A percentile compares a stretch with the other conserved stretches of the same genome.
These are phyloP conservation scores for Stegastes partitus DNA, from an alignment of 2,113 vertebrate genomes.

Conservation along the genomic window DNA sequence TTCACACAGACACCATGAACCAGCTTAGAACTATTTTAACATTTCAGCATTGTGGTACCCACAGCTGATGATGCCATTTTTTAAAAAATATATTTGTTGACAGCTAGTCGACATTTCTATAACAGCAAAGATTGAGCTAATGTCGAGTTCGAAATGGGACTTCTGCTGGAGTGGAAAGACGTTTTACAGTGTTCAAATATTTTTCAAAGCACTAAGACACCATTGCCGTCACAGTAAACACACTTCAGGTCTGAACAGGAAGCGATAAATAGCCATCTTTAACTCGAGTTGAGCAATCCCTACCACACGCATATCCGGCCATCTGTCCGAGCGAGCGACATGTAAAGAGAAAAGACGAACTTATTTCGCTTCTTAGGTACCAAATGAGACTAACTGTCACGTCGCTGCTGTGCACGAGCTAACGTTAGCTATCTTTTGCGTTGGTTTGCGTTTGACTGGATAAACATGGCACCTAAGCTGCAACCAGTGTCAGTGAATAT, in stretches of 20 bases:
- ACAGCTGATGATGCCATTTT: no score
- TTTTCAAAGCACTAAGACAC: background rate
- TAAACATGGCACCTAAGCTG: background rate
- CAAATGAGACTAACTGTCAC: background rate
- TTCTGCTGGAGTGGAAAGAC: background rate
- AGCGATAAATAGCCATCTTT: conserved; percentile 21
- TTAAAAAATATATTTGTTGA: background rate
- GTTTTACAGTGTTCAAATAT: background rate
- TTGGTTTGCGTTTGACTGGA: conserved; percentile 6
- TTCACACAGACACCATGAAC: background rate
- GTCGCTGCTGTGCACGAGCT: background rate
- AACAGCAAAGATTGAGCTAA: background rate
- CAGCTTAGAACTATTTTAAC: no score
- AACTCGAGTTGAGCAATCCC: background rate
- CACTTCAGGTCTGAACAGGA: conserved; percentile 32
- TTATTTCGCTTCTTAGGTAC: background rate
- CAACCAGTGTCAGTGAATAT: background rate
- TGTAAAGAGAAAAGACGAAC: background rate
- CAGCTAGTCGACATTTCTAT: background rate
- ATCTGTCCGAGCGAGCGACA: background rate
- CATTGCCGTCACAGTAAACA: background rate
- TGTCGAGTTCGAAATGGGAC: background rate
- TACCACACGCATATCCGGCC: background rate
- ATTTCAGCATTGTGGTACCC: background rate
- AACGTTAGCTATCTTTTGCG: conserved; percentile 19